phyloP scores from a whole-genome alignment of 2,888 invertebrate genomes.

The Petrolisthes manimaculis region DNA sequence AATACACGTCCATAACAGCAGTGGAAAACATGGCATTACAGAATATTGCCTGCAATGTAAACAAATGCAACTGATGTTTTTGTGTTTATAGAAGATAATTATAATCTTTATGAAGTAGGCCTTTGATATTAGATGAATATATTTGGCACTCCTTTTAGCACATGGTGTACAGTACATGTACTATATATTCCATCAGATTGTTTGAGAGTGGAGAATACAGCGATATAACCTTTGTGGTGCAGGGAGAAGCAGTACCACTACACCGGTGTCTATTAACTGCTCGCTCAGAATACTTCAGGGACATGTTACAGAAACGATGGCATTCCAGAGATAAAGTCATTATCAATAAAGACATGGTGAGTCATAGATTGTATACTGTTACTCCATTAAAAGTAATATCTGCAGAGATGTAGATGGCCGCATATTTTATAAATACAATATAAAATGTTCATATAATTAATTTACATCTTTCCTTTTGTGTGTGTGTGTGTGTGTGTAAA shows the following conservation, averaged over 20 bases:
- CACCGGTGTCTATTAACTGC: conserved; percentile 72
- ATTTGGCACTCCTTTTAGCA: neutral
- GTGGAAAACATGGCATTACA: no score
- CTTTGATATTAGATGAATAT: no score
- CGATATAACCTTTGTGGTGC: conserved; percentile 71
- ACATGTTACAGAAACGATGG: conserved; percentile 71
- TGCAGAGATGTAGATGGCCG: neutral
- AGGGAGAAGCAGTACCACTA: conserved; percentile 69
- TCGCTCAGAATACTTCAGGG: conserved; percentile 71
- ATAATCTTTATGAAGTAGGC: no score
- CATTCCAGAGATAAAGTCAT: conserved; percentile 68
- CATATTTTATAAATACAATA: neutral
- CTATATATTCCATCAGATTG: conserved; percentile 64
- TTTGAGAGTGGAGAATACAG: conserved; percentile 68
- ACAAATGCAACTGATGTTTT: no score
- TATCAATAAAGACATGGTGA: conserved; percentile 68
- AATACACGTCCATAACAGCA: no score
- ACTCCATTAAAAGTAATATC: no score
- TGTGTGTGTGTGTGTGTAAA: conserved; percentile 12
- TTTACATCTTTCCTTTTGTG: neutral
- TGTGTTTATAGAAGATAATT: no score
- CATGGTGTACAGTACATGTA: neutral
- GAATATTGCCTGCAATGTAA: no score
- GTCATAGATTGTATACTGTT: neutral
- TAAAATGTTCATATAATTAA: neutral